Evolutionary conservation across 2,113 vertebrate genomes (phyloP), one percentile per base, ranked within the genome.

Genomic region (Pelecanoides urinatrix): DNA sequence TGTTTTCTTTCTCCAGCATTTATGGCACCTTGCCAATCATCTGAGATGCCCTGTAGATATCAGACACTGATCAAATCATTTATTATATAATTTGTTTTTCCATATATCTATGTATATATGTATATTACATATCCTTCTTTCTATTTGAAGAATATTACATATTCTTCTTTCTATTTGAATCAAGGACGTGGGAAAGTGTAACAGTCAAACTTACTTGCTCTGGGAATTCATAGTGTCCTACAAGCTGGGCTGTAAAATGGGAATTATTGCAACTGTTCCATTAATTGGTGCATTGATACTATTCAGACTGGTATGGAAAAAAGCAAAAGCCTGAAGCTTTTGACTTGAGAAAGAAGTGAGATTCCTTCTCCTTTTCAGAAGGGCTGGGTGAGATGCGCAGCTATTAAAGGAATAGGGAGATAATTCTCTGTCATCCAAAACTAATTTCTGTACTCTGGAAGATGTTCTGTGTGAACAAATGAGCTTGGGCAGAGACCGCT

Each of bases 31-130:
- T 63, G 22, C 10, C 11, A 71, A 9, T 70, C 7, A 49, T 52
- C 29, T 44, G 36, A 38, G 67, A 58, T 67, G 13, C 19, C 13
- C 5, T 2, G 1, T 27, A 0, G 1, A 20, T 61, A 66, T 49
- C 29, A 79, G 32, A 45, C 7, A 45, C 10, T 13, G 30, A 53
- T 45, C 14, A 66, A 82, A 93, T 34, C 3, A 32, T 66, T 38
- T 55, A 32, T 79, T 22, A 2, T 16, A 50, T 58, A 0, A 11
- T 40, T 81, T 84, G 10, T 4, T 85, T 89, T 66, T 40, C 22
- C 26, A 21, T 26, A 5, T 20, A 50, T 23, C 1, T 14, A 29
- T 50, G 10, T 16, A 38, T 18, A 15, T 29, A 17, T 25, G 7
- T 23, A 53, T 30, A 15, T 32, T 61, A 8, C 16, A 56, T 62